Conservation (phyloP, 2,888 invertebrate species). For the Eupithecia abbreviata region DNA sequence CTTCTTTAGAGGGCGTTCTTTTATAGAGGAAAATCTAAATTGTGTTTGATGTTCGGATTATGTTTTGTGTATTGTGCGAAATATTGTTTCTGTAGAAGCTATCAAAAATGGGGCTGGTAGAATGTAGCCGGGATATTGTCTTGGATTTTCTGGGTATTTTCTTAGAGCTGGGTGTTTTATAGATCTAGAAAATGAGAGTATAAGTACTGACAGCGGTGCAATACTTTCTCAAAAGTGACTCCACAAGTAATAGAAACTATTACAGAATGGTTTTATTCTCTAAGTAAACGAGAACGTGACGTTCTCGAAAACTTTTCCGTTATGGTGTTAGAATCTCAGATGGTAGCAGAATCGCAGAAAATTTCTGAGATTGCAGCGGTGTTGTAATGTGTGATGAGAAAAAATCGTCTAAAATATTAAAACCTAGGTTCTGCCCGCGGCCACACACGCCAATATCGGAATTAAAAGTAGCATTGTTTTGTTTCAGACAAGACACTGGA, state of each 20-base stretch:
- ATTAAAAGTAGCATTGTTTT: too few relatives aligned
- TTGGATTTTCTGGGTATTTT: neutral
- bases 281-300: too few relatives aligned
- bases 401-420: too few relatives aligned
- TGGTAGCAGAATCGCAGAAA: too few relatives aligned
- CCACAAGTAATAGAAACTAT: neutral
- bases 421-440: too few relatives aligned
- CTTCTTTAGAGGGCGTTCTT: slow-evolving; percentile 8
- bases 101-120: neutral
- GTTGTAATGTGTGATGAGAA: too few relatives aligned
- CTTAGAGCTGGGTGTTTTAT: neutral
- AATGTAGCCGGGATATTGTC: neutral
- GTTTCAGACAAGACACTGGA: too few relatives aligned
- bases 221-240: neutral
- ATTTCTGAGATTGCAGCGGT: too few relatives aligned
- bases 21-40: slow-evolving; percentile 6
- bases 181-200: neutral
- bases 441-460: too few relatives aligned
- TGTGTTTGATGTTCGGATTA: slow-evolving; percentile 17
- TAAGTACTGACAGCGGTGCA: neutral
- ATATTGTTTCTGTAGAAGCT: neutral
- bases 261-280: neutral
- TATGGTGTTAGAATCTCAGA: too few relatives aligned
- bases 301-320: too few relatives aligned
- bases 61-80: slow-evolving; percentile 14